These are phyloP conservation scores for Serranus cabrilla DNA, from an alignment of 2,797 vertebrate genomes.

Conservation along the genomic window DNA sequence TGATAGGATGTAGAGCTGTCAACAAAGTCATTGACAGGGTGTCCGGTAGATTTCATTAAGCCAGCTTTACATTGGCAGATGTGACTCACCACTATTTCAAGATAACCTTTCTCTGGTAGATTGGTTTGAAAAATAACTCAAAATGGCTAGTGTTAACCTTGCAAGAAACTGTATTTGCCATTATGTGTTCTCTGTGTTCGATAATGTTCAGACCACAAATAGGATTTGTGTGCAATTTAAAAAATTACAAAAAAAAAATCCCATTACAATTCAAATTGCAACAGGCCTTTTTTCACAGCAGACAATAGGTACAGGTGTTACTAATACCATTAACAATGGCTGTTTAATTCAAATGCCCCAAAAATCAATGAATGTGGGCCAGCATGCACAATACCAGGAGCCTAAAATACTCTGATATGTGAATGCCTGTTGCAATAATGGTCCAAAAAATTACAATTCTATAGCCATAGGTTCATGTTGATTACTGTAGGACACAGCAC, in stretches of 20 bases:
- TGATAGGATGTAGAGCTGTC: background rate
- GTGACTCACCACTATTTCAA: background rate
- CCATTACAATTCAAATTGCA: background rate
- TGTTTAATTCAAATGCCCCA: background rate
- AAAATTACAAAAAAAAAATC: background rate
- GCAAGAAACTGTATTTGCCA: background rate
- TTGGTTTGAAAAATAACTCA: background rate
- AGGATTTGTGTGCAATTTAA: background rate
- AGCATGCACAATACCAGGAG: background rate
- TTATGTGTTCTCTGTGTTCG: background rate
- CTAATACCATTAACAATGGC: constrained; percentile 10
- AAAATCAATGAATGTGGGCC: background rate
- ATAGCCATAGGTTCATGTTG: background rate
- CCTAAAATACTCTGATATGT: background rate
- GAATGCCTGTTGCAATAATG: background rate
- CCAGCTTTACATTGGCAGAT: background rate
- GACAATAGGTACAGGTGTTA: background rate
- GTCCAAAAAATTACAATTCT: background rate
- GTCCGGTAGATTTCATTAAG: background rate
- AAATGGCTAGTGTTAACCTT: background rate
- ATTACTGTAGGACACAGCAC: too few species aligned
- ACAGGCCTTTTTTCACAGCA: background rate
- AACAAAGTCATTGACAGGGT: background rate
- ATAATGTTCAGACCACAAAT: background rate
- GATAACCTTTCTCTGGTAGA: background rate